phyloP scores from a whole-genome alignment of 2,797 vertebrate species.

The Gastrophryne carolinensis region DNA sequence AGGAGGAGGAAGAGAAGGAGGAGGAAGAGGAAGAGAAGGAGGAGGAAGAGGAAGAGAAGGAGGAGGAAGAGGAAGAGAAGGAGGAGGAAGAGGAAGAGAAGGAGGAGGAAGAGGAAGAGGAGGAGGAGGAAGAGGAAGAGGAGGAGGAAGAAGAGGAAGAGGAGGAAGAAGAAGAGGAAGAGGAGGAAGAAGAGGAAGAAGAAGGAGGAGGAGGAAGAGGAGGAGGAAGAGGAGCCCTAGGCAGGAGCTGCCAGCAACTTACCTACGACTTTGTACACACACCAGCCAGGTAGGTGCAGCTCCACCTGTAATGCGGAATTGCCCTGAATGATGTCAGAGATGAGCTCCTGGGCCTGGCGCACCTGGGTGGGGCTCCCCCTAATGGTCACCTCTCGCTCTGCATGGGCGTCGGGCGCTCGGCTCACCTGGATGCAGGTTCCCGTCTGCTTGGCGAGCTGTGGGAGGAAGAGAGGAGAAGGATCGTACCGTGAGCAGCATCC shows the following conservation, averaged over 20 bases:
- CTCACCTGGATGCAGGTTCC: conserved; percentile 72
- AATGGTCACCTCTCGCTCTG: conserved; percentile 71
- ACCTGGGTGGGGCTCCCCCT: conserved; percentile 80
- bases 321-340: conserved; percentile 76
- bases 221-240: not conserved
- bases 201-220: conserved; percentile 1
- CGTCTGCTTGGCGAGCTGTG: conserved; percentile 76
- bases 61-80: not conserved
- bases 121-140: conserved; percentile 21
- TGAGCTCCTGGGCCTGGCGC: conserved; percentile 74
- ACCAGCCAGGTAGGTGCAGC: conserved; percentile 76
- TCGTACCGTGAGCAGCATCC: no score
- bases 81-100: not conserved
- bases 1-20: not conserved
- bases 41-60: conserved; percentile 23
- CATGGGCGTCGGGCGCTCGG: conserved; percentile 55
- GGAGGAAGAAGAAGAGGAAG: conserved; percentile 19
- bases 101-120: not conserved
- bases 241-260: conserved; percentile 16
- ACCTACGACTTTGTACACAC: conserved; percentile 89
- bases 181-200: conserved; percentile 1
- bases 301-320: conserved; percentile 68
- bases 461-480: no score
- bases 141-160: not conserved
- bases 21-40: conserved; percentile 3